Evolutionary conservation across 2,113 vertebrate species (phyloP).

Genomic region (Platysternon megacephalum): DNA sequence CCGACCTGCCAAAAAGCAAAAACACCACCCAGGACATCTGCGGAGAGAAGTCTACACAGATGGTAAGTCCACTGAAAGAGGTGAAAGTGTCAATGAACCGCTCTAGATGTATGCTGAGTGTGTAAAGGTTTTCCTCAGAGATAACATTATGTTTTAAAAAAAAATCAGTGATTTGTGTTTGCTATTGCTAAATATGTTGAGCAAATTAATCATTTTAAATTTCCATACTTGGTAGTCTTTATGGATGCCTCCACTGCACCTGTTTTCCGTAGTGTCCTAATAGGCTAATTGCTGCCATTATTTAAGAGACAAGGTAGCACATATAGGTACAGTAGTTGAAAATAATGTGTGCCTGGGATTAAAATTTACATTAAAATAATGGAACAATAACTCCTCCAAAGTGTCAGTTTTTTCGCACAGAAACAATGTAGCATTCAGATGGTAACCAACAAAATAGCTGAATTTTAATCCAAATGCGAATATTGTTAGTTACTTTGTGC

Average conservation of each 20-base stretch:
- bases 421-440: conserved; percentile 29
- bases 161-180: conserved; percentile 50
- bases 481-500: conserved; percentile 52
- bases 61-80: conserved; percentile 82
- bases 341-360: conserved; percentile 37
- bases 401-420: background rate
- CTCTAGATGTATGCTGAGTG: background rate
- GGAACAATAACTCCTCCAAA: conserved; percentile 33
- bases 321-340: conserved; percentile 43
- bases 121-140: conserved; percentile 26
- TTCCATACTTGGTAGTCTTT: conserved; percentile 34
- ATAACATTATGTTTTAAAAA: conserved; percentile 16
- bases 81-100: conserved; percentile 45
- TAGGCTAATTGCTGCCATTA: conserved; percentile 58
- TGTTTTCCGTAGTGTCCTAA: conserved; percentile 64
- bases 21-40: conserved; percentile 91
- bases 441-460: background rate
- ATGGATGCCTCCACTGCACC: conserved; percentile 56
- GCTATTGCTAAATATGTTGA: conserved; percentile 44
- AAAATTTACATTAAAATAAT: conserved; percentile 2
- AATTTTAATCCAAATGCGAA: conserved; percentile 37
- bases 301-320: conserved; percentile 63
- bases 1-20: conserved; percentile 95
- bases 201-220: conserved; percentile 61
- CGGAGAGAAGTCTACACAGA: conserved; percentile 93